Conservation (phyloP, 2,113 vertebrate genomes). For the Forbesichthys papilliferus region DNA sequence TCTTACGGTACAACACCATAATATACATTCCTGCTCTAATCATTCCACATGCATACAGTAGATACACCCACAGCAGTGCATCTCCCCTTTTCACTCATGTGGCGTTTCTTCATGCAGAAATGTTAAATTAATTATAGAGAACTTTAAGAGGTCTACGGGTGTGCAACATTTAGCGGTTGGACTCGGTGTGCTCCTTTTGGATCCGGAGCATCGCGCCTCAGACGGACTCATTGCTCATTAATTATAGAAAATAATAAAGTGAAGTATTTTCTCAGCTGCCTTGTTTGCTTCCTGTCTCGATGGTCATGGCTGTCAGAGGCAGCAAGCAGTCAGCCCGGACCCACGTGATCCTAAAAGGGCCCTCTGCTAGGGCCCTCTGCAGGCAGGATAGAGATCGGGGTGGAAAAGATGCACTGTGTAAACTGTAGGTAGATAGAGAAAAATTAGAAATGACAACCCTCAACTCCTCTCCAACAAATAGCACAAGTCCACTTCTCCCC, state of each 20-base stretch:
- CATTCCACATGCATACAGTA: conserved; percentile 61
- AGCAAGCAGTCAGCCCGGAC: conserved; percentile 50
- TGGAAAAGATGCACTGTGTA: conserved; percentile 12
- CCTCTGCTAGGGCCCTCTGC: conserved; percentile 32
- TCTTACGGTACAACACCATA: conserved; percentile 38
- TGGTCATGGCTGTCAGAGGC: conserved; percentile 60
- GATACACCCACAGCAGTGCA: conserved; percentile 57
- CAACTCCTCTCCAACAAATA: neutral
- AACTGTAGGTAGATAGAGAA: conserved; percentile 15
- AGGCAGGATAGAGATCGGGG: conserved; percentile 20
- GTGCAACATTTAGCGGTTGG: conserved; percentile 61
- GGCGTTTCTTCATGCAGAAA: conserved; percentile 59
- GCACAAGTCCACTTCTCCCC: conserved; percentile 27
- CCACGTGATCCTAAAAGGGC: conserved; percentile 43
- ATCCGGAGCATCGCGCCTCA: conserved; percentile 56
- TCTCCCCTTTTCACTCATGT: conserved; percentile 38
- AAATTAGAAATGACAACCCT: conserved; percentile 26
- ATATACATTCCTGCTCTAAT: conserved; percentile 56
- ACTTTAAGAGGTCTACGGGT: conserved; percentile 72
- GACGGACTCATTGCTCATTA: conserved; percentile 73
- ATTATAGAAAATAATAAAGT: conserved; percentile 81
- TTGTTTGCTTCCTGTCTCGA: conserved; percentile 64
- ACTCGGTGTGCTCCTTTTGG: conserved; percentile 46
- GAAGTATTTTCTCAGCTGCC: conserved; percentile 76
- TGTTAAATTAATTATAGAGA: conserved; percentile 65